phyloP scores from a whole-genome alignment of 2,888 invertebrate genomes.

The Dasysyrphus albostriatus region DNA sequence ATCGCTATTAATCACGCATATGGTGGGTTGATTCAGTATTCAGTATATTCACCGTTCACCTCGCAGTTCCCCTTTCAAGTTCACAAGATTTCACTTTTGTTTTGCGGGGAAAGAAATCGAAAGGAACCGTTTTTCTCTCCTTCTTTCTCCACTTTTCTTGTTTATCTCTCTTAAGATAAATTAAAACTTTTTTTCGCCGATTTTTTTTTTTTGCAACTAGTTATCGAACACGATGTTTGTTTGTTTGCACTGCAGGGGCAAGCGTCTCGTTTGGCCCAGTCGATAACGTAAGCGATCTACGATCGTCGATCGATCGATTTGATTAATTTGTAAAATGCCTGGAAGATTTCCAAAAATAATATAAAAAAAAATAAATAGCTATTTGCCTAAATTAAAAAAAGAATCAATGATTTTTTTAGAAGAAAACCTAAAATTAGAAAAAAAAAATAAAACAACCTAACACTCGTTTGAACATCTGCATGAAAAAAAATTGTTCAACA shows the following conservation, averaged over 20 bases:
- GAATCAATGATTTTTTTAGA: no score
- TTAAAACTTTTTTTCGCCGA: conserved; percentile 18
- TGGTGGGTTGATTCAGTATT: conserved; percentile 5
- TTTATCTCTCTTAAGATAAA: conserved; percentile 34
- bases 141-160: conserved; percentile 41
- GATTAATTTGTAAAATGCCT: conserved; percentile 38
- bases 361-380: not conserved
- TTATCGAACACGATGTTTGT: conserved; percentile 64
- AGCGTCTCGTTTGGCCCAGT: conserved; percentile 22
- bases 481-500: conserved; percentile 32
- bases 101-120: conserved; percentile 64
- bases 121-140: conserved; percentile 66
- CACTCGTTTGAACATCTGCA: conserved; percentile 38
- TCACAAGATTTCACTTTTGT: conserved; percentile 75
- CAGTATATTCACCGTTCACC: conserved; percentile 36
- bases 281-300: conserved; percentile 36
- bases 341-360: conserved; percentile 42
- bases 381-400: not conserved
- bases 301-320: conserved; percentile 44
- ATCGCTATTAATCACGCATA: conserved; percentile 47
- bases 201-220: conserved; percentile 55
- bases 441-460: conserved; percentile 53
- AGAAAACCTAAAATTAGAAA: not conserved
- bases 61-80: conserved; percentile 61
- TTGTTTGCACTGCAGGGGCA: conserved; percentile 40